phyloP scores from a whole-genome alignment of 2,113 vertebrate genomes.

The Corynorhinus townsendii region DNA sequence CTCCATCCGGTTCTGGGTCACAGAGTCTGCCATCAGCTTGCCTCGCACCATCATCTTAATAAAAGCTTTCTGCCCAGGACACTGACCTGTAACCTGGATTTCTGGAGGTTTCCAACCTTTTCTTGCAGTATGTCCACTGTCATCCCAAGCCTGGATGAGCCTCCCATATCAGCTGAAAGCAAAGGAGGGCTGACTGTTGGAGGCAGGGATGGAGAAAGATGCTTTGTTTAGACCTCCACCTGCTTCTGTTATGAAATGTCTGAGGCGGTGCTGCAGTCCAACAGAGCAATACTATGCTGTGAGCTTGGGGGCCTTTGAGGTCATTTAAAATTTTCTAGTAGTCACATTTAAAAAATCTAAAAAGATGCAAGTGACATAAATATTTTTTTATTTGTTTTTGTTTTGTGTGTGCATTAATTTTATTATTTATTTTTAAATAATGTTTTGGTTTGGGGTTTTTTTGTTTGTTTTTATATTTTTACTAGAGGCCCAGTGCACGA shows the following conservation, averaged over 20 bases:
- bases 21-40: not conserved
- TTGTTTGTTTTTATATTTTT: no score
- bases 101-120: constrained; percentile 31
- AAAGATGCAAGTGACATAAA: not conserved
- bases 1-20: not conserved
- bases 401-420: no score
- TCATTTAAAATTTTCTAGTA: not conserved
- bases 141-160: fast-evolving
- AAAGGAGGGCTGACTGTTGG: not conserved
- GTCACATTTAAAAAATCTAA: not conserved
- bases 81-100: constrained; percentile 57
- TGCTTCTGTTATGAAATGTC: not conserved
- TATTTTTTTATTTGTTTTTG: no score
- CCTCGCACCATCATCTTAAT: not conserved
- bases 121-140: not conserved
- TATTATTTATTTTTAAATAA: no score
- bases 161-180: constrained; percentile 34
- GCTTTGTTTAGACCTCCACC: not conserved
- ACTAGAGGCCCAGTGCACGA: no score
- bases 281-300: not conserved
- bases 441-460: no score
- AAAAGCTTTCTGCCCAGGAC: not conserved
- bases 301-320: not conserved
- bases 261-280: not conserved
- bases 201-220: not conserved